phyloP scores from a whole-genome alignment of 2,113 vertebrate genomes.

The Chionis minor region DNA sequence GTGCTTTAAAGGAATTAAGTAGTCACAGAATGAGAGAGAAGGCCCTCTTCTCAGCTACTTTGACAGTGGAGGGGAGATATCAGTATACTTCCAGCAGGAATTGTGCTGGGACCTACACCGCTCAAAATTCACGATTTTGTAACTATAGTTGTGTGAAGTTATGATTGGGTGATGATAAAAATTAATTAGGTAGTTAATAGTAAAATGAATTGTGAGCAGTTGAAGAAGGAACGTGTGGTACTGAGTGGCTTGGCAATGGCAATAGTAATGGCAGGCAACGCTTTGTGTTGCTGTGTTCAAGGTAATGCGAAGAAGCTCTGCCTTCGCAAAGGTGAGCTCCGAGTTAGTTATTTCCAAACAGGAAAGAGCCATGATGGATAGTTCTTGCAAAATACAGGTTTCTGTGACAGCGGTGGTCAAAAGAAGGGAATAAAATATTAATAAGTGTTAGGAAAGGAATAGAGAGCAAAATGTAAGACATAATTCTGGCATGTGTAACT shows the following conservation, averaged over 20 bases:
- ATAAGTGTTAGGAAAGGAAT: background rate
- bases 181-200: background rate
- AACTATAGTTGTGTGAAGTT: background rate
- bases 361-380: background rate
- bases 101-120: background rate
- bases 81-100: background rate
- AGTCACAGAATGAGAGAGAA: background rate
- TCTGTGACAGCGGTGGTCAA: background rate
- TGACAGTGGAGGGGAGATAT: background rate
- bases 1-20: background rate
- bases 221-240: background rate
- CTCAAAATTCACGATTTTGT: background rate
- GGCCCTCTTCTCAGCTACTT: background rate
- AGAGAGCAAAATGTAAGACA: background rate
- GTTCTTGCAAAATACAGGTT: background rate
- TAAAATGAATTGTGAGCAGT: background rate
- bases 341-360: background rate
- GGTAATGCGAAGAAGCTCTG: background rate
- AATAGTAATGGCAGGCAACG: background rate
- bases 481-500: background rate
- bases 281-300: background rate
- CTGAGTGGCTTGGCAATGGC: background rate
- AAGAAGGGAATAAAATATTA: background rate
- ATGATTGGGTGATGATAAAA: background rate
- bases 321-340: background rate